Evolutionary conservation across 2,888 invertebrate species (phyloP).

Genomic region (Villa cingulata): DNA sequence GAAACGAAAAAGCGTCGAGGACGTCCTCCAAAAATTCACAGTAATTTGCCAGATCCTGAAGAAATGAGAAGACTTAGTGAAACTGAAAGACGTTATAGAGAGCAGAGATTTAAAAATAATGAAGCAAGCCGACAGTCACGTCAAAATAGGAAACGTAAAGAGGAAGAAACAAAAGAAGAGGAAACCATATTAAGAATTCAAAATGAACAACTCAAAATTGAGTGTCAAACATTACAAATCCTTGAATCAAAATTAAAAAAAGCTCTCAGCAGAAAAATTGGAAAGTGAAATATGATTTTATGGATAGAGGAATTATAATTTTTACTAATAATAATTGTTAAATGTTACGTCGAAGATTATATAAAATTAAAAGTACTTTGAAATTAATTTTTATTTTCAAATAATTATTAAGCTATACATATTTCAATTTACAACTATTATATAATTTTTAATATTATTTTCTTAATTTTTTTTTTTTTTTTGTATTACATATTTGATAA

Average conservation of each 20-base stretch:
- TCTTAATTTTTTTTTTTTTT: too few species aligned
- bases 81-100: slow-evolving; percentile 46
- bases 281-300: neutral
- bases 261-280: neutral
- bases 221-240: neutral
- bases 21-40: slow-evolving; percentile 39
- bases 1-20: slow-evolving; percentile 32
- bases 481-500: too few species aligned
- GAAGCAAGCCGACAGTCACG: slow-evolving; percentile 63
- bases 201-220: neutral
- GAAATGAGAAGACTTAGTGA: slow-evolving; percentile 24
- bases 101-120: slow-evolving; percentile 62
- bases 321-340: too few species aligned
- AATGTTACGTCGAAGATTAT: too few species aligned
- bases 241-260: neutral
- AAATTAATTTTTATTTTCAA: too few species aligned
- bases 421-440: too few species aligned
- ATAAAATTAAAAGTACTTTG: too few species aligned
- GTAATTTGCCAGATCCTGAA: slow-evolving; percentile 12
- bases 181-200: slow-evolving; percentile 9
- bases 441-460: too few species aligned
- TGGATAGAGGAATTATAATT: too few species aligned
- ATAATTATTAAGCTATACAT: too few species aligned
- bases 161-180: slow-evolving; percentile 36
- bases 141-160: slow-evolving; percentile 52